Evolutionary conservation across 2,797 vertebrate genomes (phyloP).

Genomic region (Arnoldichthys spilopterus): DNA sequence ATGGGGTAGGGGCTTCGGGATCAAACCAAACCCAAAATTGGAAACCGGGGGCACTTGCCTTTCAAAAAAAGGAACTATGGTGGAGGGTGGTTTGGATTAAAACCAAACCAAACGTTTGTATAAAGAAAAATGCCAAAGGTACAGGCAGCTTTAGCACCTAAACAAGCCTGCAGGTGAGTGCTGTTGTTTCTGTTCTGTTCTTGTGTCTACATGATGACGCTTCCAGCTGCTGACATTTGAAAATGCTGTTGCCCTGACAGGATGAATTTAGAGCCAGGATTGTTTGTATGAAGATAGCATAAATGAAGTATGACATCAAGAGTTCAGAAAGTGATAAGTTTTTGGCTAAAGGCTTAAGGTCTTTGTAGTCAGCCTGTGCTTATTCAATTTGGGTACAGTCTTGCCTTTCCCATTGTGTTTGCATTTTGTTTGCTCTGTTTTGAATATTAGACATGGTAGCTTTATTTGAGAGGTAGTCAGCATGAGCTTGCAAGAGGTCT

Average conservation of each 20-base stretch:
- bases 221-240: not conserved
- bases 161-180: too few species aligned
- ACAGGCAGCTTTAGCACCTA: too few species aligned
- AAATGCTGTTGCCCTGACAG: not conserved
- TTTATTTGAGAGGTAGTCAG: not conserved
- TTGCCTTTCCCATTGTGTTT: not conserved
- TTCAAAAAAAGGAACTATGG: too few species aligned
- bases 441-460: not conserved
- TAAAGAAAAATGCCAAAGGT: too few species aligned
- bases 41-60: too few species aligned
- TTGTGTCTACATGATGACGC: not conserved
- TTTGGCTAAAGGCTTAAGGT: not conserved
- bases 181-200: not conserved
- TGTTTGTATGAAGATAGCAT: not conserved
- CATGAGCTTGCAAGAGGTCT: not conserved
- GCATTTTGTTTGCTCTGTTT: constrained; percentile 1
- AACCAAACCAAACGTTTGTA: too few species aligned
- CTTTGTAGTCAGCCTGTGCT: not conserved
- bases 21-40: too few species aligned
- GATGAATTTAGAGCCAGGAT: not conserved
- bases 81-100: too few species aligned
- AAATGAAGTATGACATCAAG: not conserved
- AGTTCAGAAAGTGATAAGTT: not conserved
- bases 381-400: not conserved
- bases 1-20: too few species aligned